These are phyloP conservation scores for Iguana delicatissima DNA, from an alignment of 2,797 vertebrate species.

Conservation along the genomic window DNA sequence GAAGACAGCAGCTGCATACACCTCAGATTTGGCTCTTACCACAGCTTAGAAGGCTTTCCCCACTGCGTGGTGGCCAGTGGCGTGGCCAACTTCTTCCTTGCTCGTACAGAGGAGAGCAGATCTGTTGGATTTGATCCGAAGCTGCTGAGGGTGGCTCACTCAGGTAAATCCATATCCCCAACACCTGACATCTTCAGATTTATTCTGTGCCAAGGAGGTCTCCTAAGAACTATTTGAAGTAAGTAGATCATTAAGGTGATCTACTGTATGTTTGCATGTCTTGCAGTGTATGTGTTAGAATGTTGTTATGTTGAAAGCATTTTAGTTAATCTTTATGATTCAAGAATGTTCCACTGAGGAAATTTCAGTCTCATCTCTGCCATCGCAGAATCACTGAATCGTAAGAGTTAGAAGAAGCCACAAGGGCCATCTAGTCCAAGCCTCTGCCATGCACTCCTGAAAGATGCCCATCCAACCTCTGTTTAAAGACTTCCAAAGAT, in stretches of 20 bases:
- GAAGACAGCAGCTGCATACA: slow-evolving; percentile 77
- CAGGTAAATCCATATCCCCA: slow-evolving; percentile 65
- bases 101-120: slow-evolving; percentile 75
- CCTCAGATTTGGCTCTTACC: slow-evolving; percentile 50
- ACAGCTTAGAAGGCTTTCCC: slow-evolving; percentile 75
- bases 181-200: neutral
- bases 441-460: too few species aligned
- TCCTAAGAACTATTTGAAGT: neutral
- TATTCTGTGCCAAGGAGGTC: neutral
- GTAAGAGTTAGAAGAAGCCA: too few species aligned
- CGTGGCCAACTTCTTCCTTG: slow-evolving; percentile 83
- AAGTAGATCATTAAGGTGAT: neutral
- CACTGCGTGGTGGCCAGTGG: slow-evolving; percentile 74
- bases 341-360: too few species aligned
- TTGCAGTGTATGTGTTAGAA: neutral
- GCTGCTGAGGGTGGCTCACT: slow-evolving; percentile 80
- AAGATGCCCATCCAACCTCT: too few species aligned
- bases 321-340: neutral
- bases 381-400: too few species aligned
- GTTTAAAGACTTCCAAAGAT: too few species aligned
- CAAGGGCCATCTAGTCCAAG: too few species aligned
- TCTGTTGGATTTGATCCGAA: slow-evolving; percentile 81
- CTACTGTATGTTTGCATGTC: neutral
- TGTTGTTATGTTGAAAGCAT: neutral
- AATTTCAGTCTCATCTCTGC: too few species aligned